Evolutionary conservation across 2,113 vertebrate genomes (phyloP), one percentile per base, ranked within the genome.

Genomic region (Halcyon senegalensis): DNA sequence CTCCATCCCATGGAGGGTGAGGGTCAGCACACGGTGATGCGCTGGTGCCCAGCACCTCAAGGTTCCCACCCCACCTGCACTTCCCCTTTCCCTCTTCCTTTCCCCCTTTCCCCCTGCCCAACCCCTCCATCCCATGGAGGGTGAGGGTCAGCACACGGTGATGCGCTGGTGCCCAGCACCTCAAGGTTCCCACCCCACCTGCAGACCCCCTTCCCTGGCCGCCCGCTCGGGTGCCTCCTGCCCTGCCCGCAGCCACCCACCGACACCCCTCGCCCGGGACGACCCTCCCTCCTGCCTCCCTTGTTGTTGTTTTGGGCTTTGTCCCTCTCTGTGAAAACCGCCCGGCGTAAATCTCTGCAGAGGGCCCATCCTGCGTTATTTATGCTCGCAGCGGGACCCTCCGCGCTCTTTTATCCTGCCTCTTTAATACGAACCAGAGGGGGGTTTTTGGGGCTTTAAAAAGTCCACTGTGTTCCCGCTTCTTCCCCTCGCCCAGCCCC

Each of bases 391-490:
- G 68, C 2, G 58, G 94, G 97, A 95, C 91, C 87, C 90, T 56
- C 27, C 0, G 48, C 6, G 30, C 94, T 79, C 96, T 95, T 97
- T 97, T 76, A 97, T 97, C 96, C 94, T 89, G 72, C 79, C 89
- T 93, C 53, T 64, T 90, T 97, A 97, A 97, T 97, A 87, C 3
- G 53, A 97, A 96, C 94, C 97, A 97, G 97, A 96, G 94, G 46
- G 48, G n/a, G 48, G 5, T 24, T 50, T 50, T 23, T 23, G 11
- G 48, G 46, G 39, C 87, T 96, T 62, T 39, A 79, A 93, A 72
- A 76, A 62, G 60, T 37, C 89, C 72, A 79, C 51, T 30, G 68
- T 69, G 73, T 69, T 93, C 91, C 87, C 43, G 3, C 89, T 68
- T 68, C 4, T 8, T 51, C 82, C 84, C 85, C 90, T 18, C 18